Evolutionary conservation across 2,113 vertebrate genomes (phyloP), one percentile per base, ranked within the genome.

Genomic region (Lepus europaeus): DNA sequence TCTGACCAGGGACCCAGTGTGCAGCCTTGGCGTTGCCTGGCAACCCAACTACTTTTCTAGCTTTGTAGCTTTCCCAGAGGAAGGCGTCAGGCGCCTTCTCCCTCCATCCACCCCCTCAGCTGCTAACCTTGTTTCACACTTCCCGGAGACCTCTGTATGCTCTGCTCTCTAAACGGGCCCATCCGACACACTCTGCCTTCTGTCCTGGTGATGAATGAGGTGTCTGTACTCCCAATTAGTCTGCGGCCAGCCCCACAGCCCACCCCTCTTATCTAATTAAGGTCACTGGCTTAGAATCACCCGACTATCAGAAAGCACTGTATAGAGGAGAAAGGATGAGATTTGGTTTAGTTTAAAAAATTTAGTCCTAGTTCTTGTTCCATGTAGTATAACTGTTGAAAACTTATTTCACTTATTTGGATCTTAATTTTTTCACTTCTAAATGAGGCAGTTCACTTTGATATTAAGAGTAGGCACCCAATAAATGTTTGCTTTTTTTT

Each of bases 141-240:
- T 49, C 39, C 27, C n/a, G 23, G 27, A 31, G 33, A 23, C 8
- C 59, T 14, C 51, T 1, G 6, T 5, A 2, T 0, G 23, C 33
- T 7, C n/a, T 0, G 0, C 5, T 7, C 56, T 14, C 68, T 29
- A 27, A 9, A 29, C 16, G 0, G 23, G 31, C 27, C 20, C 27
- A 9, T 0, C 23, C 59, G 45, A 69, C n/a, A 6, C 4, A 16
- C 73, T 29, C 66, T 31, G 61, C 13, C 13, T 20, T 61, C 70
- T 36, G 22, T 29, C 61, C 53, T 1, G 33, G 17, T 59, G 63
- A 27, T 0, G 20, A 87, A n/a, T 1, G 27, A 76, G 72, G 1
- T 33, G 56, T 29, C n/a, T 77, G 72, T 3, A 13, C 11, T 45
- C 68, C 76, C 45, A 2, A 27, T 19, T 2, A 2, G 74, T 20